Conservation (phyloP, 2,797 vertebrate genomes). For the Poeciliopsis paucimaculata region DNA sequence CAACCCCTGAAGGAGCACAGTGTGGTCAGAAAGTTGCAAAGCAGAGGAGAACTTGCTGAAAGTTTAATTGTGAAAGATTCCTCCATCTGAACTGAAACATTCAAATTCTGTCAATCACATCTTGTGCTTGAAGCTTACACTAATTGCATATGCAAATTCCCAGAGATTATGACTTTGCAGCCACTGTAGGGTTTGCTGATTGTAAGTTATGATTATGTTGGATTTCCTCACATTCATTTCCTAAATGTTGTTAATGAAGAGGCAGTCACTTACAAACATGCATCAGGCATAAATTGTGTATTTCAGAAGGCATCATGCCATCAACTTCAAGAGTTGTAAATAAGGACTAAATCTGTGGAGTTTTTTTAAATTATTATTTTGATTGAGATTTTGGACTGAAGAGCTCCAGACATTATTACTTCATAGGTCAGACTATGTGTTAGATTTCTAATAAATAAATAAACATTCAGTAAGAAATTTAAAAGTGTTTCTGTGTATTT, state of each 20-base stretch:
- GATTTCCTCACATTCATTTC: slow-evolving; percentile 64
- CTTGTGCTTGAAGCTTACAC: slow-evolving; percentile 57
- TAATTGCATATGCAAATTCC: slow-evolving; percentile 78
- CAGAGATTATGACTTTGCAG: slow-evolving; percentile 61
- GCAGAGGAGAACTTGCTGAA: slow-evolving; percentile 7
- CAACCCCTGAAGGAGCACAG: slow-evolving; percentile 8
- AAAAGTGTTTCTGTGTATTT: background rate
- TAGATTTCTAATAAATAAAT: background rate
- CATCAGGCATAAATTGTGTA: slow-evolving; percentile 59
- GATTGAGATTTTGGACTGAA: slow-evolving; percentile 14
- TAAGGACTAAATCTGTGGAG: slow-evolving; percentile 31
- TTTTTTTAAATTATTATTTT: slow-evolving; percentile 16
- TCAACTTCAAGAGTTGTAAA: slow-evolving; percentile 56
- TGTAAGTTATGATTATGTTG: slow-evolving; percentile 60
- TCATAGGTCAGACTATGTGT: background rate
- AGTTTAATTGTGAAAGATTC: slow-evolving; percentile 31
- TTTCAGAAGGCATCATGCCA: slow-evolving; percentile 48
- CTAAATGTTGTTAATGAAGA: slow-evolving; percentile 67
- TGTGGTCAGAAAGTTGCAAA: slow-evolving; percentile 6
- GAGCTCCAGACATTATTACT: background rate
- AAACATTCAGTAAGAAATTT: background rate
- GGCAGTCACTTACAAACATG: slow-evolving; percentile 58
- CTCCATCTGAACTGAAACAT: slow-evolving; percentile 49
- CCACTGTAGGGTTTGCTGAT: slow-evolving; percentile 66
- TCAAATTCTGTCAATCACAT: slow-evolving; percentile 61